Conservation (phyloP, 1,140 invertebrate species). For the Drosophila pachea region DNA sequence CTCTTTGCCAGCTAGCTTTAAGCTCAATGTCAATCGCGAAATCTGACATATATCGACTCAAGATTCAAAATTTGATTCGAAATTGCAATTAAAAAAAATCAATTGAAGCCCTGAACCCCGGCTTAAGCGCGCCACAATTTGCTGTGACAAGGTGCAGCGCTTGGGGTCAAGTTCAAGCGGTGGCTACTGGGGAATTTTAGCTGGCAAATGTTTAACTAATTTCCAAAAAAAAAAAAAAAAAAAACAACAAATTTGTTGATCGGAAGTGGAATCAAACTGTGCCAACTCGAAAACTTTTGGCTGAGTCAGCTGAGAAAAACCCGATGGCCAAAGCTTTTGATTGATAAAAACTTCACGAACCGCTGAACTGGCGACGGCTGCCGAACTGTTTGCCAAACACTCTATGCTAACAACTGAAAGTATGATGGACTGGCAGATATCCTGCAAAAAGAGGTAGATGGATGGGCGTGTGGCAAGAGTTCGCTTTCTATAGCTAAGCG, state of each 20-base stretch:
- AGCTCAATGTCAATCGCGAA: background rate
- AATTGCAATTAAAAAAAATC: slow-evolving; percentile 29
- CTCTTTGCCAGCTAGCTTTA: background rate
- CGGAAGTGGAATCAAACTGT: slow-evolving; percentile 23
- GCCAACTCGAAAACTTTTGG: background rate
- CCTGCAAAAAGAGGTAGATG: background rate
- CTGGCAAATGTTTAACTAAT: slow-evolving; percentile 41
- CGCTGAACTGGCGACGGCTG: slow-evolving; percentile 20
- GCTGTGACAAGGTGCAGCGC: slow-evolving; percentile 47
- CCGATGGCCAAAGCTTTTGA: slow-evolving; percentile 62
- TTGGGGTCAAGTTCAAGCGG: slow-evolving; percentile 63
- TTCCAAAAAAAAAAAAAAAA: slow-evolving; percentile 10
- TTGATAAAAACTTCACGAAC: slow-evolving; percentile 57
- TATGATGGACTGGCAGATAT: background rate
- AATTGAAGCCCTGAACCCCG: slow-evolving; percentile 51
- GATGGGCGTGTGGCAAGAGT: too few species aligned
- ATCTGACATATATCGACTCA: slow-evolving; percentile 1
- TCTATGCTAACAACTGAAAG: slow-evolving; percentile 11
- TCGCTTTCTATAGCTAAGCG: too few species aligned
- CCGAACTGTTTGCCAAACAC: slow-evolving; percentile 56
- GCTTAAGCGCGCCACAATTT: slow-evolving; percentile 41
- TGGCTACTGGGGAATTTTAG: slow-evolving; percentile 46
- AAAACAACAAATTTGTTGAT: background rate
- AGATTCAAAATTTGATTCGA: slow-evolving; percentile 23
- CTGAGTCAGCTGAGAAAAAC: slow-evolving; percentile 55